Percentiles rank a stretch among this genome's conserved stretches.
Conservation (phyloP, 2,113 vertebrate genomes). For the Bombycilla garrulus region DNA sequence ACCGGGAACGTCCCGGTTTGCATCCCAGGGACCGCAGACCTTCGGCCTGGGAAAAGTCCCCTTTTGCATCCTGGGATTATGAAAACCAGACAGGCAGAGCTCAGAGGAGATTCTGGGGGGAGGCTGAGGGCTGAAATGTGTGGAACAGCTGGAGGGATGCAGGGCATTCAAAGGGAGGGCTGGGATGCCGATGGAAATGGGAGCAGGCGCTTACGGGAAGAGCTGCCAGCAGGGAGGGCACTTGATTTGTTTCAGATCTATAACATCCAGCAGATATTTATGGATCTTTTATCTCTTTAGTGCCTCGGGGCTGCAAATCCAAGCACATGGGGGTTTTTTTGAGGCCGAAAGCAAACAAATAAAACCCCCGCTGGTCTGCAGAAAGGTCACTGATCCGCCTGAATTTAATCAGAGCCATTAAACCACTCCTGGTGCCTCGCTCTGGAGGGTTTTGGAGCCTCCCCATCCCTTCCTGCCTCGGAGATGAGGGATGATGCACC, state of each 20-base stretch:
- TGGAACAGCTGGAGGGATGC: conserved; percentile 33
- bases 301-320: background rate
- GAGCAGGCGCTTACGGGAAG: background rate
- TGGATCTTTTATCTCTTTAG: conserved; percentile 20
- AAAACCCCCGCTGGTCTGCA: background rate
- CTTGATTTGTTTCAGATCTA: background rate
- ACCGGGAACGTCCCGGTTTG: background rate
- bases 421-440: background rate
- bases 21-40: background rate
- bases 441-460: background rate
- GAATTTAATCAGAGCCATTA: background rate
- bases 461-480: background rate
- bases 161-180: background rate
- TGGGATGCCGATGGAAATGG: background rate
- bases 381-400: background rate
- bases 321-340: background rate
- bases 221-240: background rate
- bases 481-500: background rate
- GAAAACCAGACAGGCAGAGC: background rate
- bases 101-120: background rate
- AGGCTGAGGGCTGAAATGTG: background rate
- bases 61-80: accelerated
- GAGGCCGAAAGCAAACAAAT: background rate
- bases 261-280: conserved; percentile 11
- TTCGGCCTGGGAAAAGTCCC: background rate